These are phyloP conservation scores for Elephas maximus DNA, from an alignment of 2,113 vertebrate species.

Conservation along the genomic window DNA sequence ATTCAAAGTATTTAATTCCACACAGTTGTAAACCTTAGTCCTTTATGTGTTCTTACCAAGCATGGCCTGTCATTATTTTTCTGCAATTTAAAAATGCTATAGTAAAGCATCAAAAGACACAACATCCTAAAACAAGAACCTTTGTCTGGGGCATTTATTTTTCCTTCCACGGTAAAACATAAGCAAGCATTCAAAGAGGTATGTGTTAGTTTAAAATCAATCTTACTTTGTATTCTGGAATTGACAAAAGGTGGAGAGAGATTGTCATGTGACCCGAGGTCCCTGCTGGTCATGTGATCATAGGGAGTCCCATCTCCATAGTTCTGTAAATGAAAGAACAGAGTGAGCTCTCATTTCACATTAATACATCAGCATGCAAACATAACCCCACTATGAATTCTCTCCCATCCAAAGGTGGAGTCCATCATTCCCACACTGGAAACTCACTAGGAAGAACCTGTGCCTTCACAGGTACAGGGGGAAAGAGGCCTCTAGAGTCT, in stretches of 20 bases:
- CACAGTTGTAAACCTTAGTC: background rate
- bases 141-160: background rate
- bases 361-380: background rate
- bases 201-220: constrained; percentile 48
- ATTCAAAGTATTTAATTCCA: constrained; percentile 23
- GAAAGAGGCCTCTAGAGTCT: background rate
- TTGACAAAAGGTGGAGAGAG: constrained; percentile 96
- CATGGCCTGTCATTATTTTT: background rate
- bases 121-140: background rate
- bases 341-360: background rate
- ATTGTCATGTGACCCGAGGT: constrained; percentile 95
- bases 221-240: constrained; percentile 96
- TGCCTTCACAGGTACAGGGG: background rate
- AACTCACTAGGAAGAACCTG: background rate
- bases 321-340: constrained; percentile 88
- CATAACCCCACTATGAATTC: background rate
- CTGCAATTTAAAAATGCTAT: background rate
- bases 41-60: background rate
- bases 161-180: constrained; percentile 21
- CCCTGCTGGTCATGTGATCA: constrained; percentile 93
- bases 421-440: background rate
- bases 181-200: background rate
- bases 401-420: background rate
- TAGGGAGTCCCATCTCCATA: constrained; percentile 96
- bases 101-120: background rate